A percentile compares a stretch with the other conserved stretches of the same genome.
Conservation (phyloP, 2,113 vertebrate genomes). For the Mola mola region DNA sequence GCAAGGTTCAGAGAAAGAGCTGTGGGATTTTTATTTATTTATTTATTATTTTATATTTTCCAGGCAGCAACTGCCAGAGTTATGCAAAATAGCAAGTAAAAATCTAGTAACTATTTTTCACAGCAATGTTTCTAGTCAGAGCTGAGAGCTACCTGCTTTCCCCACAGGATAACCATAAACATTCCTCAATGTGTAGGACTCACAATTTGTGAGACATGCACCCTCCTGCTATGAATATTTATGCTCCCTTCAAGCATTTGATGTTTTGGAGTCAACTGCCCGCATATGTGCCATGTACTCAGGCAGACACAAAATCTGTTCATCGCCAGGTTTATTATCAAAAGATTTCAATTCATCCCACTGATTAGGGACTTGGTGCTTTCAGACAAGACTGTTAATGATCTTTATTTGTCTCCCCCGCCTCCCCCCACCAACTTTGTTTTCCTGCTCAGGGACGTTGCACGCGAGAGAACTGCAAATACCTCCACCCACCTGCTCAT, state of each 20-base stretch:
- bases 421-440: background rate
- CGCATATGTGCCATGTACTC: slow-evolving; percentile 33
- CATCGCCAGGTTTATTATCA: slow-evolving; percentile 14
- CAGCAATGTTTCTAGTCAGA: slow-evolving; percentile 10
- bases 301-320: slow-evolving; percentile 35
- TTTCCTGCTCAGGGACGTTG: slow-evolving; percentile 88
- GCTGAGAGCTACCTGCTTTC: background rate
- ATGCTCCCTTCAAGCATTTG: slow-evolving; percentile 40
- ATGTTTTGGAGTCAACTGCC: slow-evolving; percentile 35
- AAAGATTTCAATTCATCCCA: slow-evolving; percentile 2
- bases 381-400: slow-evolving; percentile 19
- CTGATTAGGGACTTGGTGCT: slow-evolving; percentile 20
- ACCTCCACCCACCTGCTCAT: slow-evolving; percentile 98
- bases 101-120: slow-evolving; percentile 16
- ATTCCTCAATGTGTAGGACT: background rate
- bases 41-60: no score
- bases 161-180: background rate
- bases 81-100: slow-evolving; percentile 8
- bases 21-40: no score
- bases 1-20: no score
- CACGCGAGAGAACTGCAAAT: slow-evolving; percentile 99
- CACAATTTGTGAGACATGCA: slow-evolving; percentile 1
- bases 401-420: background rate
- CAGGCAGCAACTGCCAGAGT: no score
- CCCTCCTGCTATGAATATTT: slow-evolving; percentile 48